Percentiles rank a stretch among this genome's conserved stretches.
phyloP scores from a whole-genome alignment of 2,888 invertebrate genomes.

The Plagodis pulveraria region DNA sequence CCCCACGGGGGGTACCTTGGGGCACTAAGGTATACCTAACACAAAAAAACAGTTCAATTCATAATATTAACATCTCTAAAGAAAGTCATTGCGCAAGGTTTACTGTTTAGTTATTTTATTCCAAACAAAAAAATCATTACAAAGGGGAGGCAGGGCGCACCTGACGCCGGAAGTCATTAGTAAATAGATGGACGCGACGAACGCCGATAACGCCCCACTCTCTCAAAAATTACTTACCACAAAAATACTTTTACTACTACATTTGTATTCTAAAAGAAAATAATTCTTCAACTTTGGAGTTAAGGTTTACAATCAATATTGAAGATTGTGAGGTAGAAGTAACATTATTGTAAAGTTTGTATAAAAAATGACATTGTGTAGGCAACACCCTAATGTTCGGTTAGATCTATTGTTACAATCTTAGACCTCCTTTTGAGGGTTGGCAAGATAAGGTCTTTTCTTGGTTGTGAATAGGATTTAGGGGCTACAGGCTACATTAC shows the following conservation, averaged over 20 bases:
- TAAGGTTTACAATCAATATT: slow-evolving; percentile 30
- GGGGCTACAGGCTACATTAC: too few relatives aligned
- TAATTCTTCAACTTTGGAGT: slow-evolving; percentile 8
- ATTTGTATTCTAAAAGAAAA: slow-evolving; percentile 12
- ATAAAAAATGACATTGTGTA: slow-evolving; percentile 74
- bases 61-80: slow-evolving; percentile 12
- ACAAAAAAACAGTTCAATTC: slow-evolving; percentile 7
- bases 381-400: slow-evolving; percentile 69
- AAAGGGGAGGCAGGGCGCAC: slow-evolving; percentile 65
- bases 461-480: slow-evolving; percentile 37
- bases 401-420: slow-evolving; percentile 73
- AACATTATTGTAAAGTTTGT: slow-evolving; percentile 45
- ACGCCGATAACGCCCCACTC: slow-evolving; percentile 76
- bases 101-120: slow-evolving; percentile 28
- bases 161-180: slow-evolving; percentile 85
- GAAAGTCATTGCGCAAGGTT: slow-evolving; percentile 36
- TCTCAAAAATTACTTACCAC: slow-evolving; percentile 69
- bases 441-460: slow-evolving; percentile 52
- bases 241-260: slow-evolving; percentile 33
- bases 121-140: slow-evolving; percentile 57
- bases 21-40: too few relatives aligned
- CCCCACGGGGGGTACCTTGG: too few relatives aligned
- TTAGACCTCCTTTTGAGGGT: slow-evolving; percentile 61
- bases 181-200: slow-evolving; percentile 80
- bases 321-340: slow-evolving; percentile 33